phyloP scores from a whole-genome alignment of 2,113 vertebrate genomes.

The Sphyrna mokarran region DNA sequence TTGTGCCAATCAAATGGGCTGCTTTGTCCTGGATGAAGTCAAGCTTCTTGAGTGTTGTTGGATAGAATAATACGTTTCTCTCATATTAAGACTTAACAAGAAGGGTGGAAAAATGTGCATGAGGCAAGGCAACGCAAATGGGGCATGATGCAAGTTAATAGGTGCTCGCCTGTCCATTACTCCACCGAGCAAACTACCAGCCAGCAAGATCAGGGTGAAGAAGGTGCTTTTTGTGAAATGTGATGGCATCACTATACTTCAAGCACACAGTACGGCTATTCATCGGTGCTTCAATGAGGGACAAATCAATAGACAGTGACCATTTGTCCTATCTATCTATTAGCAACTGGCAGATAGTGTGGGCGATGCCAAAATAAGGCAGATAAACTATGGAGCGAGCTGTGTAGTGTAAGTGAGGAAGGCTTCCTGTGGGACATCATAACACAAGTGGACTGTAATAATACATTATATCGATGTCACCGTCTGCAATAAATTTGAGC shows the following conservation, averaged over 20 bases:
- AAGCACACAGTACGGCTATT: constrained; percentile 4
- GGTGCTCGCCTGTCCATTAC: background rate
- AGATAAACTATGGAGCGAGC: background rate
- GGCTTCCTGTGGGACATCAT: background rate
- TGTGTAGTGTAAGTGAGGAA: background rate
- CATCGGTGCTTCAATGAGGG: background rate
- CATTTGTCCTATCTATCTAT: background rate
- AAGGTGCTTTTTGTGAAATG: background rate
- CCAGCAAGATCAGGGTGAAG: background rate
- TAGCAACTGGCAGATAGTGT: background rate
- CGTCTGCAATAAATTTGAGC: background rate
- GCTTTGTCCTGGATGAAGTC: too few relatives aligned
- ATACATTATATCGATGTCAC: background rate
- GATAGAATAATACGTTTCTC: background rate
- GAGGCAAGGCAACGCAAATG: background rate
- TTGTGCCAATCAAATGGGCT: too few relatives aligned
- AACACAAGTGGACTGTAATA: background rate
- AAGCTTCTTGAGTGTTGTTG: too few relatives aligned
- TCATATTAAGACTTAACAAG: background rate
- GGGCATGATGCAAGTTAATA: background rate
- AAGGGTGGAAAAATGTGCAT: background rate
- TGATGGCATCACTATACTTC: background rate
- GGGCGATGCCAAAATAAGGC: background rate
- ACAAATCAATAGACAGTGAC: background rate
- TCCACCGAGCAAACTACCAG: background rate